A percentile compares a stretch with the other conserved stretches of the same genome.
Conservation (phyloP, 2,888 invertebrate genomes). For the Ochlodes sylvanus region DNA sequence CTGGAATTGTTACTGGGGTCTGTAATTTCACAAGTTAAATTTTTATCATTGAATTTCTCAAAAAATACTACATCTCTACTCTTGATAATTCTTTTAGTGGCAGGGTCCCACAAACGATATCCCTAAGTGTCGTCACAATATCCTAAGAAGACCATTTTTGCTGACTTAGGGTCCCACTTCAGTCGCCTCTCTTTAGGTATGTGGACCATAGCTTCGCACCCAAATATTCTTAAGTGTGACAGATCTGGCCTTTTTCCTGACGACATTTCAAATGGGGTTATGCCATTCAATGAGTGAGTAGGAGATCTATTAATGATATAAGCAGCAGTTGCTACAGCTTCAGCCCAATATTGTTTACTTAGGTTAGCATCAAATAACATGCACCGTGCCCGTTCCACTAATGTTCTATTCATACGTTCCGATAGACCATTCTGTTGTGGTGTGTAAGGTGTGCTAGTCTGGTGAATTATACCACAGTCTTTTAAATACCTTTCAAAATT, state of each 20-base stretch:
- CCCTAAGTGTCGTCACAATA: slow-evolving; percentile 17
- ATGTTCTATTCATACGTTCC: slow-evolving; percentile 50
- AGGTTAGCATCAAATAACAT: slow-evolving; percentile 43
- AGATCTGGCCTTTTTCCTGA: slow-evolving; percentile 51
- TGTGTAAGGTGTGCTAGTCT: slow-evolving; percentile 49
- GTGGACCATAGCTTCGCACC: slow-evolving; percentile 47
- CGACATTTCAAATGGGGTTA: slow-evolving; percentile 52
- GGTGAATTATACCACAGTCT: slow-evolving; percentile 50
- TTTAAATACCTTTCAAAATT: slow-evolving; percentile 38
- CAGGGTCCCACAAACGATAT: slow-evolving; percentile 15
- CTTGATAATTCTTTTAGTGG: background rate
- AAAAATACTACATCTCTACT: no score
- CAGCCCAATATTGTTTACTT: slow-evolving; percentile 43
- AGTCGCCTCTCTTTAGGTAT: slow-evolving; percentile 38
- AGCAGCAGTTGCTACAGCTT: slow-evolving; percentile 43
- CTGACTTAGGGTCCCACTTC: slow-evolving; percentile 23
- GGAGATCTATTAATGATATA: slow-evolving; percentile 41
- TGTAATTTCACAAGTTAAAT: background rate
- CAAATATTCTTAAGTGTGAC: slow-evolving; percentile 55
- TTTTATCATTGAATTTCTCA: background rate
- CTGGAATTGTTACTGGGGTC: background rate
- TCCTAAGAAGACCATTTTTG: slow-evolving; percentile 18
- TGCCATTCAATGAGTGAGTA: slow-evolving; percentile 19
- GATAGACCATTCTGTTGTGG: slow-evolving; percentile 56
- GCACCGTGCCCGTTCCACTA: slow-evolving; percentile 44